These are phyloP conservation scores for Melanotaenia pygmaea DNA, from an alignment of 2,797 vertebrate species.

Conservation along the genomic window DNA sequence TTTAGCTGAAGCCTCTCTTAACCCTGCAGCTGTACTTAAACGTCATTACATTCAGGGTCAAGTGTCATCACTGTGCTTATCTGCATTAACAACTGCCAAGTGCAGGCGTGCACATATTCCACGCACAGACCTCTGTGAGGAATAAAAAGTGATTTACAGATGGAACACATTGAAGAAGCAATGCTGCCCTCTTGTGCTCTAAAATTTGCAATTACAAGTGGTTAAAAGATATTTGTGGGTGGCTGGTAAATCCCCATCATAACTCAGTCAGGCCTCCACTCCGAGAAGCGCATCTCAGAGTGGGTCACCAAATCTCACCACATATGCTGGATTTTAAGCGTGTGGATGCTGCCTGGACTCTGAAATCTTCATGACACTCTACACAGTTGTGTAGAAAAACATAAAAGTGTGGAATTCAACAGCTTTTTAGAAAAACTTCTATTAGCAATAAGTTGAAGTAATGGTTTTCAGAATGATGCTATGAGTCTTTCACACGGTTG, in stretches of 20 bases:
- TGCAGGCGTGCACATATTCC: slow-evolving; percentile 31
- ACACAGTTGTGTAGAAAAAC: neutral
- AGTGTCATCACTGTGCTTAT: slow-evolving; percentile 78
- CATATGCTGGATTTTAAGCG: neutral
- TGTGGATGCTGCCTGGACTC: neutral
- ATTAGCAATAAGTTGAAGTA: too few species aligned
- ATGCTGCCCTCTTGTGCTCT: slow-evolving; percentile 75
- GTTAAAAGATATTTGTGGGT: slow-evolving; percentile 39
- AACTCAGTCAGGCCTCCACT: slow-evolving; percentile 34
- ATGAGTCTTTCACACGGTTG: too few species aligned
- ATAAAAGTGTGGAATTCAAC: neutral
- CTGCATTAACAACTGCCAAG: slow-evolving; percentile 71
- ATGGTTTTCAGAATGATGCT: too few species aligned
- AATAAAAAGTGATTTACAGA: slow-evolving; percentile 58
- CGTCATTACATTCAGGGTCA: slow-evolving; percentile 80
- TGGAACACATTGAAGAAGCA: slow-evolving; percentile 52
- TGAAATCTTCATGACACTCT: too few species aligned
- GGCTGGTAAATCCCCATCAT: slow-evolving; percentile 38
- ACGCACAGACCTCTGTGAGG: slow-evolving; percentile 13
- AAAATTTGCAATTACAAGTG: slow-evolving; percentile 50
- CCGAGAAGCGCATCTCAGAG: slow-evolving; percentile 17
- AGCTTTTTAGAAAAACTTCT: too few species aligned
- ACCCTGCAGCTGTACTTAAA: slow-evolving; percentile 75
- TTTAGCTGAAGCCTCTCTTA: slow-evolving; percentile 71
- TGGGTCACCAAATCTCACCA: slow-evolving; percentile 18